Evolutionary conservation across 2,888 invertebrate species (phyloP).

Genomic region (Oscheius sp.): DNA sequence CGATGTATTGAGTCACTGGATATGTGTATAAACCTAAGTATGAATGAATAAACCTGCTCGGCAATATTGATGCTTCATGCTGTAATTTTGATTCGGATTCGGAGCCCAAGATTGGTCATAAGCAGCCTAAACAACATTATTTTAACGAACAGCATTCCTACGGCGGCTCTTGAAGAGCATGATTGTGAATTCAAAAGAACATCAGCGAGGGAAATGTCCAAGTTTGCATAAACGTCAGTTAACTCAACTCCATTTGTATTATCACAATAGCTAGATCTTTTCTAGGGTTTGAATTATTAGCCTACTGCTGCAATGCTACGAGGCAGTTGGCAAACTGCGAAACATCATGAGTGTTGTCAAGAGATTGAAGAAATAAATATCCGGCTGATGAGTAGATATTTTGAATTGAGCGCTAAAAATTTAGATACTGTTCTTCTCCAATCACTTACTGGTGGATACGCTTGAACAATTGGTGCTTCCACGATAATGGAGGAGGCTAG

Average conservation of each 20-base stretch:
- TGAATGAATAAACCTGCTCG: neutral
- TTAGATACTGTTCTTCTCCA: no score
- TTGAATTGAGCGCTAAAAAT: no score
- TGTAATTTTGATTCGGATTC: neutral
- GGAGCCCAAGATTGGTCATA: no score
- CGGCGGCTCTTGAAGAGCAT: conserved; percentile 19
- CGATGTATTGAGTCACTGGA: neutral
- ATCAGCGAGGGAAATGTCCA: neutral
- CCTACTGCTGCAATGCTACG: neutral
- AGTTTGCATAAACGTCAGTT: conserved; percentile 16
- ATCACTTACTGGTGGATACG: neutral
- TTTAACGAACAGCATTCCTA: no score
- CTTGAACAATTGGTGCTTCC: neutral
- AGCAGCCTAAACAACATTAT: neutral
- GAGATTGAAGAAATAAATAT: neutral
- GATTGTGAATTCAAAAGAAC: conserved; percentile 21
- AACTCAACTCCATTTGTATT: neutral
- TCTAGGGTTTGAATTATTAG: neutral
- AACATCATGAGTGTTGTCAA: neutral
- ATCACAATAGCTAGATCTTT: neutral
- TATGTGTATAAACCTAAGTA: neutral
- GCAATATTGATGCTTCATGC: neutral
- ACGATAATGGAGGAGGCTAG: no score
- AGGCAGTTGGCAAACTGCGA: neutral
- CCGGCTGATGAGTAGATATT: neutral